These are phyloP conservation scores for Drosophila gaucha DNA, from an alignment of 2,888 invertebrate genomes.

Conservation along the genomic window DNA sequence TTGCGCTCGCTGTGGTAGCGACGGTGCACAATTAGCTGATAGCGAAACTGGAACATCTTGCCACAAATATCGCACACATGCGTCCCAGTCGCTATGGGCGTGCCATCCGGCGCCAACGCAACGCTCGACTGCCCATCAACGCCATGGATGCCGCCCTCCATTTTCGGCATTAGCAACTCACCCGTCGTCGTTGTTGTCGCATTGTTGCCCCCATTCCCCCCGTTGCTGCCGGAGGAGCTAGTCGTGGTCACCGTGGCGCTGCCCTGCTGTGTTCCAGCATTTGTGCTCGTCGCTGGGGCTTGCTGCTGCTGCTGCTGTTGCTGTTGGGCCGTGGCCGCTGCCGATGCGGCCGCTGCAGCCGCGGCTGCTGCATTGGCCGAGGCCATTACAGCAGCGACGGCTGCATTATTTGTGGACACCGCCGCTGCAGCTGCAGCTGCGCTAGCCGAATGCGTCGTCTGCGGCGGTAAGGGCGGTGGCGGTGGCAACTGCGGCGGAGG, in stretches of 20 bases:
- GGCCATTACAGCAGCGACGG: slow-evolving; percentile 71
- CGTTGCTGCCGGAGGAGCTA: slow-evolving; percentile 68
- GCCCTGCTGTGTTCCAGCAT: slow-evolving; percentile 55
- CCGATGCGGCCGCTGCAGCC: slow-evolving; percentile 72
- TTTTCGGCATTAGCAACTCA: slow-evolving; percentile 84
- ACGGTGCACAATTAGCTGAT: slow-evolving; percentile 94
- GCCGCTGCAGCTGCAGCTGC: slow-evolving; percentile 80
- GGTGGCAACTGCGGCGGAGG: slow-evolving; percentile 78
- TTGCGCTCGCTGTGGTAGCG: slow-evolving; percentile 94
- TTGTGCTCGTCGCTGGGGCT: slow-evolving; percentile 52
- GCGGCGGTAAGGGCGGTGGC: slow-evolving; percentile 68
- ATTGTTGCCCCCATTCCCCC: slow-evolving; percentile 48
- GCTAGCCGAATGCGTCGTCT: slow-evolving; percentile 68
- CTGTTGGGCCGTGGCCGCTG: slow-evolving; percentile 58
- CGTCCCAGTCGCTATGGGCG: slow-evolving; percentile 87
- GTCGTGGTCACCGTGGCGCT: slow-evolving; percentile 70
- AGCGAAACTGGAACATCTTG: slow-evolving; percentile 94
- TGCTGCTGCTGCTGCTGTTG: slow-evolving; percentile 52
- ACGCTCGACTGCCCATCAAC: slow-evolving; percentile 86
- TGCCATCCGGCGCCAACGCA: slow-evolving; percentile 85
- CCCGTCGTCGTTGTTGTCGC: slow-evolving; percentile 65
- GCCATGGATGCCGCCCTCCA: slow-evolving; percentile 83
- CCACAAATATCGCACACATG: slow-evolving; percentile 94
- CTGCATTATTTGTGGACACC: slow-evolving; percentile 77
- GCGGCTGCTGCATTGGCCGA: slow-evolving; percentile 75